Percentiles rank a stretch among this genome's conserved stretches.
Evolutionary conservation across 1,140 invertebrate species (phyloP).

Genomic region (Pararge aegeria): DNA sequence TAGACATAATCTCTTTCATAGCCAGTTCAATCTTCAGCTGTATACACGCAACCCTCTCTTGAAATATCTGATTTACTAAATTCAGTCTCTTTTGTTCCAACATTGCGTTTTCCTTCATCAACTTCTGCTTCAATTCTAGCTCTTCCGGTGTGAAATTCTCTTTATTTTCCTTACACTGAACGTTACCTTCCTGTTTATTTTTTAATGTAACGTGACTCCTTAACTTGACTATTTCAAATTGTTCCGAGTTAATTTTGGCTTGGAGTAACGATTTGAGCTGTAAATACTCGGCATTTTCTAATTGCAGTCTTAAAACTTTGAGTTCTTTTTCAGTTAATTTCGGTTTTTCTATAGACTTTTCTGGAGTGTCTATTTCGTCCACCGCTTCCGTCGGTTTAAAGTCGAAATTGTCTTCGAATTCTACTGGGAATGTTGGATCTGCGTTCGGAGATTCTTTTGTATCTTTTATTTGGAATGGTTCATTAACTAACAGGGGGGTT

Average conservation of each 20-base stretch:
- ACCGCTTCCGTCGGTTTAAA: constrained; percentile 50
- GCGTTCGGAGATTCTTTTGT: constrained; percentile 50
- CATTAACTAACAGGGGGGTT: constrained; percentile 29
- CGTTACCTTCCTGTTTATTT: constrained; percentile 75
- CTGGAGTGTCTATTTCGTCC: constrained; percentile 27
- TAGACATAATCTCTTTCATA: constrained; percentile 80
- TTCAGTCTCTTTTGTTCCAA: constrained; percentile 84
- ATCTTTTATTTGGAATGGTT: constrained; percentile 46
- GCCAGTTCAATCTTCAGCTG: constrained; percentile 84
- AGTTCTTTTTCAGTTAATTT: constrained; percentile 79
- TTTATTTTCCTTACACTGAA: constrained; percentile 74
- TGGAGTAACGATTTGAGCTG: constrained; percentile 83
- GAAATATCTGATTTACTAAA: constrained; percentile 82
- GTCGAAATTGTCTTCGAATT: constrained; percentile 76
- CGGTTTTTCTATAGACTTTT: constrained; percentile 62
- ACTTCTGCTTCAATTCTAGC: constrained; percentile 73
- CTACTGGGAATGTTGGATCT: constrained; percentile 60
- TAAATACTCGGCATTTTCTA: constrained; percentile 85
- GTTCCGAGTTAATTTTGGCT: constrained; percentile 83
- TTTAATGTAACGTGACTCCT: constrained; percentile 78
- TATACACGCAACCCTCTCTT: constrained; percentile 84
- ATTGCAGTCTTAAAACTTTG: constrained; percentile 81
- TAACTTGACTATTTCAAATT: constrained; percentile 84
- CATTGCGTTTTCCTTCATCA: constrained; percentile 83
- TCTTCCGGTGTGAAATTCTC: constrained; percentile 71